phyloP scores from a whole-genome alignment of 2,113 vertebrate species.

The Sinocyclocheilus grahami region DNA sequence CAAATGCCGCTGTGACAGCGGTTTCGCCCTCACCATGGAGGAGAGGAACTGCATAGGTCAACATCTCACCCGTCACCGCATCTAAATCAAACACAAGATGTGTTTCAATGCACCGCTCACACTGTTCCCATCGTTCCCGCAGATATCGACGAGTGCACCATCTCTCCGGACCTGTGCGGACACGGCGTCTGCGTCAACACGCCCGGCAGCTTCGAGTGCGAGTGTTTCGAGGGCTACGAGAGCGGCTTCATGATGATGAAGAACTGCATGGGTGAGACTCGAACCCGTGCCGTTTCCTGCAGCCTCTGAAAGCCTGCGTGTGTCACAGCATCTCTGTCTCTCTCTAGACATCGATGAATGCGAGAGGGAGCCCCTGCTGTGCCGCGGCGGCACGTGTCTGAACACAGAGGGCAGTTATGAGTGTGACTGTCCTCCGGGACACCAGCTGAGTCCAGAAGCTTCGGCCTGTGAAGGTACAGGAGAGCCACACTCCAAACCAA shows the following conservation, averaged over 20 bases:
- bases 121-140: constrained; percentile 11
- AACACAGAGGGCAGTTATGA: constrained; percentile 92
- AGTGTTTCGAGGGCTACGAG: constrained; percentile 89
- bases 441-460: constrained; percentile 78
- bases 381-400: constrained; percentile 85
- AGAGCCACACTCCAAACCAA: too few relatives aligned
- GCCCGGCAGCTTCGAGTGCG: constrained; percentile 89
- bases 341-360: constrained; percentile 89
- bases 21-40: constrained; percentile 92
- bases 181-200: constrained; percentile 89
- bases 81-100: too few relatives aligned
- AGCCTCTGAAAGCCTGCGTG: too few relatives aligned
- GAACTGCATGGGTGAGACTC: constrained; percentile 88
- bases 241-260: constrained; percentile 94
- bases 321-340: background rate
- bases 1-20: constrained; percentile 89
- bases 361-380: constrained; percentile 84
- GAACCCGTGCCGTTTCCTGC: background rate
- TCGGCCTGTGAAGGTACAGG: constrained; percentile 81
- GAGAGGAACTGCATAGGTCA: constrained; percentile 97
- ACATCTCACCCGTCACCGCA: too few relatives aligned
- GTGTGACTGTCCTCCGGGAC: constrained; percentile 87
- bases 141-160: constrained; percentile 93
- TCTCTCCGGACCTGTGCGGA: constrained; percentile 90
- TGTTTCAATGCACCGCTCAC: background rate